Base-by-base conservation (phyloP, 2,113 vertebrate species). In the Jaculus jaculus region DNA sequence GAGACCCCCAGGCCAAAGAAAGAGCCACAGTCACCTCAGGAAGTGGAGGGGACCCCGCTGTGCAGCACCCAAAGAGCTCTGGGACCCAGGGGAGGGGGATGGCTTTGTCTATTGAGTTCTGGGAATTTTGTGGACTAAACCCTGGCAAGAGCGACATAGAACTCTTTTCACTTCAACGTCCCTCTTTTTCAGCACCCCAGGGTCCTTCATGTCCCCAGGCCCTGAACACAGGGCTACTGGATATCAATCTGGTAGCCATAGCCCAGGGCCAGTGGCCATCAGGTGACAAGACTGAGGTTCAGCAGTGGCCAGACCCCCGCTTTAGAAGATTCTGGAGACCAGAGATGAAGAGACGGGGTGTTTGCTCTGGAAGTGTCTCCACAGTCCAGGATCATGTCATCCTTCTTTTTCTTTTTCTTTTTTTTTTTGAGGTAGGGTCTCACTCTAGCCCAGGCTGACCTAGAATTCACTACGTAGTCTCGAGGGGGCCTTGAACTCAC, bases 211-310 rank as follows among this genome's bases (percentile, higher is more conserved):
- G 3, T 23, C 17, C 10, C 60, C 82, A 21, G 23, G 75, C 58
- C 72, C 37, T 66, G 42, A 68, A 1, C 0, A 3, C 7, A 69
- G 28, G 0, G 0, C 18, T 51, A 60, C 30, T 51, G 11, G 72
- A 37, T 1, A 1, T 28, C 24, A n/a, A 51, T 8, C 37, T 32
- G 42, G 51, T 9, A 15, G 34, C 18, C 1, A 11, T 1, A 21
- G 42, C 30, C 63, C 10, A 18, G n/a, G 58, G 30, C 54, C 84
- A 0, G 1, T 13, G n/a, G 21, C 47, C 61, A 2, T 23, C 20
- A 66, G n/a, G 61, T 30, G 63, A 37, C 58, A 60, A 72, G 54
- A 51, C 37, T 23, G 42, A 39, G 24, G 24, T n/a, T 72, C 15
- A 0, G 16, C 11, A 71, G 89, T 6, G 9, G 32, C 74, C 32